phyloP scores from a whole-genome alignment of 2,113 vertebrate genomes.

The Oreochromis aureus region DNA sequence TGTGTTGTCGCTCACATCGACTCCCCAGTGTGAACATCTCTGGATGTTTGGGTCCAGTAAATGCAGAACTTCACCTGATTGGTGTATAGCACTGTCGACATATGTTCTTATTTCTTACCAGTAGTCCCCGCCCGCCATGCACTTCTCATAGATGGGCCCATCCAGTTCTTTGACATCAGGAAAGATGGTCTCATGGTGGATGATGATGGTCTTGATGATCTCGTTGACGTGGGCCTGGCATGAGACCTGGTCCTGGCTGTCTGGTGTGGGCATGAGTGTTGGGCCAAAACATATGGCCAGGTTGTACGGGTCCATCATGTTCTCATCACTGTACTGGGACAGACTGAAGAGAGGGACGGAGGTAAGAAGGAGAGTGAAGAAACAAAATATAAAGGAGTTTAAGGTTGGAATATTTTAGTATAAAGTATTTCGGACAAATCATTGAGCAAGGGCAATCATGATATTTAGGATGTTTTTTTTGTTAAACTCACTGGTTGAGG shows the following conservation, averaged over 20 bases:
- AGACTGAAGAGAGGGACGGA: constrained; percentile 68
- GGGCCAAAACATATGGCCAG: constrained; percentile 98
- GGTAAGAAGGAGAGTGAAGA: background rate
- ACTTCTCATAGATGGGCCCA: constrained; percentile 96
- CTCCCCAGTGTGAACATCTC: background rate
- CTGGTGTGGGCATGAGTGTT: constrained; percentile 95
- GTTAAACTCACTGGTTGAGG: constrained; percentile 92
- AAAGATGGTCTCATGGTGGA: constrained; percentile 96
- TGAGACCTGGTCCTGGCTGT: constrained; percentile 94
- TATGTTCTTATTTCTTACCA: constrained; percentile 76
- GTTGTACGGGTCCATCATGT: constrained; percentile 99
- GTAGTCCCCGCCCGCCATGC: constrained; percentile 96
- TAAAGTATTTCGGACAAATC: background rate
- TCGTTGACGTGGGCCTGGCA: constrained; percentile 98
- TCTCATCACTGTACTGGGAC: constrained; percentile 98
- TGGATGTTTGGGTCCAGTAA: background rate
- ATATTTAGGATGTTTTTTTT: background rate
- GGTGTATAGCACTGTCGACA: background rate
- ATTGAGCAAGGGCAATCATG: background rate
- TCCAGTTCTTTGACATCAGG: constrained; percentile 94
- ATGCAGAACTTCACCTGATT: background rate
- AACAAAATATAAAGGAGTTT: background rate
- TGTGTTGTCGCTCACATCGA: constrained; percentile 12
- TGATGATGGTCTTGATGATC: constrained; percentile 96
- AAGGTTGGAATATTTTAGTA: background rate